phyloP scores from a whole-genome alignment of 2,113 vertebrate species.

The Dicaeum eximium region DNA sequence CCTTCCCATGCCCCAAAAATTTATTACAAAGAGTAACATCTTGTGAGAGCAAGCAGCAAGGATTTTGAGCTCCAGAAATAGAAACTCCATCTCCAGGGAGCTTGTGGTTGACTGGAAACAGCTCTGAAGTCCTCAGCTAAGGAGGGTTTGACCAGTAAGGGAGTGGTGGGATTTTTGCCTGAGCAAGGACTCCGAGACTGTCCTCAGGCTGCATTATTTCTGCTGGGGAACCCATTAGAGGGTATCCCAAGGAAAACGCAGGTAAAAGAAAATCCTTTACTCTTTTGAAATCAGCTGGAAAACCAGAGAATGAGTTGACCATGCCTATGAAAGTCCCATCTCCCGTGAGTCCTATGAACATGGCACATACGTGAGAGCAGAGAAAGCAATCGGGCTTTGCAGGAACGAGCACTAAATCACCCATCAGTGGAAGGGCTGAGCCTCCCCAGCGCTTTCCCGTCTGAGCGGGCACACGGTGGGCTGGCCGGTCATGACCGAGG shows the following conservation, averaged over 20 bases:
- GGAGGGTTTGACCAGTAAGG: neutral
- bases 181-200: fast-evolving
- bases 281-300: neutral
- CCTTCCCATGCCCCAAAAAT: neutral
- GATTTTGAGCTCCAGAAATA: neutral
- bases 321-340: neutral
- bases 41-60: neutral
- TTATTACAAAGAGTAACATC: neutral
- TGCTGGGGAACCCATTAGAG: neutral
- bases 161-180: neutral
- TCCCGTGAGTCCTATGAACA: fast-evolving
- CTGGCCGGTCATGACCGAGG: fast-evolving
- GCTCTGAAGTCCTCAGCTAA: neutral
- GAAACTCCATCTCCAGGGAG: neutral
- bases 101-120: neutral
- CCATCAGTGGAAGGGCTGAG: neutral
- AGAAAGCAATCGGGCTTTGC: neutral
- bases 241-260: neutral
- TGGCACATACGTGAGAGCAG: fast-evolving
- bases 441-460: neutral
- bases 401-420: neutral
- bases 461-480: too few relatives aligned
- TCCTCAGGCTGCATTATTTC: neutral
- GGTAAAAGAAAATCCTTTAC: neutral
- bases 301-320: neutral